Conservation (phyloP, 2,888 invertebrate genomes). For the Hedya salicella region DNA sequence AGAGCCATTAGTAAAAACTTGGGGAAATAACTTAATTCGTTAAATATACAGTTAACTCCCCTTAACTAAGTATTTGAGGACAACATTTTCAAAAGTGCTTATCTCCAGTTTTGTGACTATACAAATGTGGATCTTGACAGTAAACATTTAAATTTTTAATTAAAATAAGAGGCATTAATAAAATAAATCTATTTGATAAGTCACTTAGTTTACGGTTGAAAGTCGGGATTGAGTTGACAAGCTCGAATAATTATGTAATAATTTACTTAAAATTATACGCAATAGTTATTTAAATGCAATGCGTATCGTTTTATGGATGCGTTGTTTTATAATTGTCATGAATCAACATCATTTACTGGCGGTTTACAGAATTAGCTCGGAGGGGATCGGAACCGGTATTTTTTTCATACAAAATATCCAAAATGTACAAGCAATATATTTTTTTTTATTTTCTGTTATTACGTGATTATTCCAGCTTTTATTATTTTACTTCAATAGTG, state of each 20-base stretch:
- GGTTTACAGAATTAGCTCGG: background rate
- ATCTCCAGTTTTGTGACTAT: too few species aligned
- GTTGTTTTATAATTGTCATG: conserved; percentile 56
- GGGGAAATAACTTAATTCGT: too few species aligned
- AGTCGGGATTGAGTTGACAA: background rate
- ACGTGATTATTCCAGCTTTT: too few species aligned
- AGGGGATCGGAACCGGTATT: too few species aligned
- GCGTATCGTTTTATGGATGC: background rate
- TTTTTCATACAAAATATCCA: too few species aligned
- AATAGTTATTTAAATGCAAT: background rate
- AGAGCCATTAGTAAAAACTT: too few species aligned
- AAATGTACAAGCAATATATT: too few species aligned
- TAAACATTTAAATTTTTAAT: background rate
- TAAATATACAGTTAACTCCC: too few species aligned
- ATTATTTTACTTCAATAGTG: too few species aligned
- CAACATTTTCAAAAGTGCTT: too few species aligned
- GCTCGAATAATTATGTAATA: background rate
- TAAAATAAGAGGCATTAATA: background rate
- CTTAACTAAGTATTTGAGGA: too few species aligned
- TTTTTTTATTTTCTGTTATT: too few species aligned
- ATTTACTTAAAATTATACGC: background rate
- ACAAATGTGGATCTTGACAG: background rate
- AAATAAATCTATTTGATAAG: background rate
- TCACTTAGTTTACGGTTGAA: background rate
- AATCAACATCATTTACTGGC: conserved; percentile 44